A percentile compares a stretch with the other conserved stretches of the same genome.
phyloP scores from a whole-genome alignment of 2,113 vertebrate species.

The Eupsittula cactorum region DNA sequence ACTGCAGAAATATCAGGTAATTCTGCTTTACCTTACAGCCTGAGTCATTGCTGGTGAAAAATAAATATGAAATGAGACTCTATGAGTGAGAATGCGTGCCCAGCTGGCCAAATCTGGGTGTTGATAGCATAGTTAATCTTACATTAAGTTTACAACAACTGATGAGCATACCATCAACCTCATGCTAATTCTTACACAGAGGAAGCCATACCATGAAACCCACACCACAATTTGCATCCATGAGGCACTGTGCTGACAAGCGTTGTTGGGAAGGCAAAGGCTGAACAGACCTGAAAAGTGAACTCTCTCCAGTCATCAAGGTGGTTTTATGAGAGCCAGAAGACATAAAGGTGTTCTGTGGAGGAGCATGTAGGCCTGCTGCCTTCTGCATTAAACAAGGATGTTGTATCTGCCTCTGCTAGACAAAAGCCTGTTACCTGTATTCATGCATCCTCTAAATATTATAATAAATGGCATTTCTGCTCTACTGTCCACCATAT shows the following conservation, averaged over 20 bases:
- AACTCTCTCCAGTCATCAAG: not conserved
- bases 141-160: not conserved
- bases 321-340: not conserved
- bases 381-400: not conserved
- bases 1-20: not conserved
- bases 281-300: not conserved
- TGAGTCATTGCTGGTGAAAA: not conserved
- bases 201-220: not conserved
- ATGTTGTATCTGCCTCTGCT: not conserved
- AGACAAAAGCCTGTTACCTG: not conserved
- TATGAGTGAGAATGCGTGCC: not conserved
- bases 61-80: not conserved
- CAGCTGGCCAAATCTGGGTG: not conserved
- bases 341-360: not conserved
- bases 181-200: accelerated
- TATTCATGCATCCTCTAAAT: not conserved
- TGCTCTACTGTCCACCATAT: not conserved
- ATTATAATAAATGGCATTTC: not conserved
- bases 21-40: not conserved
- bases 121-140: not conserved
- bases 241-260: not conserved
- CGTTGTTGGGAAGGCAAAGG: not conserved
- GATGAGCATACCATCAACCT: not conserved
- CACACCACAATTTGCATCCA: not conserved
- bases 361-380: not conserved